Percentiles rank a stretch among this genome's conserved stretches.
Conservation (phyloP, 2,797 vertebrate genomes). For the Glossophaga mutica region DNA sequence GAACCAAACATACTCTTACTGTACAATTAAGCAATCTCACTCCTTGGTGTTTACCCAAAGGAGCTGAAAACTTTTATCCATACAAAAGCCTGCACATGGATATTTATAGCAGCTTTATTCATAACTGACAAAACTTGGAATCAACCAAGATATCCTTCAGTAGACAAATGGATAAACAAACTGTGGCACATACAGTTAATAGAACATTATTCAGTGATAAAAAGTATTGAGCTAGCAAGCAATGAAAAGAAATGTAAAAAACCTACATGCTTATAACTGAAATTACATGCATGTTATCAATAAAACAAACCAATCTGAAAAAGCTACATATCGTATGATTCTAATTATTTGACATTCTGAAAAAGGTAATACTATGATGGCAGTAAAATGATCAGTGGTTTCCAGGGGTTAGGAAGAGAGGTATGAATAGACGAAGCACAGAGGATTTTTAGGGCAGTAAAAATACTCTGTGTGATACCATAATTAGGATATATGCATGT, state of each 20-base stretch:
- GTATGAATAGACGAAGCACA: no score
- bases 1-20: neutral
- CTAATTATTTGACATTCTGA: neutral
- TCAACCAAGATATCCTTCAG: neutral
- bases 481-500: no score
- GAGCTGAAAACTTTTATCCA: neutral
- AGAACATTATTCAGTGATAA: neutral
- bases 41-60: neutral
- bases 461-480: no score
- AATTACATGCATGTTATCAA: neutral
- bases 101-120: neutral
- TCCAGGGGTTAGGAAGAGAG: no score
- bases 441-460: no score
- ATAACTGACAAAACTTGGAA: no score
- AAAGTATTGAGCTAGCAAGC: neutral
- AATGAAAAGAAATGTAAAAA: neutral
- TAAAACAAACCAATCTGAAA: neutral
- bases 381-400: no score
- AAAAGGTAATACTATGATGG: no score
- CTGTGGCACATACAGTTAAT: neutral
- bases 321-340: neutral
- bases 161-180: neutral
- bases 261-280: neutral
- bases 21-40: neutral
- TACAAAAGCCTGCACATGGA: neutral